Evolutionary conservation across 2,888 invertebrate species (phyloP), one percentile per base, ranked within the genome.

Genomic region (Dugesia japonica): DNA sequence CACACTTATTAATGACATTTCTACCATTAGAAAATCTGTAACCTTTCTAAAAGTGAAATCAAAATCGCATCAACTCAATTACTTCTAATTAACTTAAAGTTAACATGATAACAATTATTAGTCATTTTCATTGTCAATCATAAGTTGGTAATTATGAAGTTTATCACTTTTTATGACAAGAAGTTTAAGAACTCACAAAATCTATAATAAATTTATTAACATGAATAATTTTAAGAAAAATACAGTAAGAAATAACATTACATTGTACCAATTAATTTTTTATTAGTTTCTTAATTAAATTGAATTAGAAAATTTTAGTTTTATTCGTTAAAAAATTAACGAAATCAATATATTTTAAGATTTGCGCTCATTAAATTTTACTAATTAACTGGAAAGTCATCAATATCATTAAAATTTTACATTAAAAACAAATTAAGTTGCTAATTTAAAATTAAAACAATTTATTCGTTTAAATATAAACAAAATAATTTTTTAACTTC

Each of bases 1-100:
- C 56, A 56, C 56, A 56, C 56, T 56, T 56, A 56, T 56, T 56
- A 56, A 23, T 56, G 56, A 56, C 56, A 56, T 56, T 56, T 56
- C 56, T 56, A 56, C 56, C 4, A 23, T 56, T 56, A 56, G 56
- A n/a, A 56, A 56, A 56, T 56, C 56, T 20, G 56, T 56, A 56
- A 56, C 56, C 56, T 20, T 56, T 56, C 17, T 4, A 4, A 56
- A 56, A 56, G n/a, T n/a, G 23, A 56, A 56, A 56, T 56, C 56
- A n/a, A 56, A 56, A 56, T 56, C 17, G 23, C 56, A 56, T n/a
- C 56, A 56, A 56, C 56, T 56, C 56, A 56, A 56, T 56, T 56
- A 56, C 56, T 23, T 56, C 23, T 56, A 56, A 56, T 56, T 56
- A 56, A 56, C 56, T 56, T 56, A 4, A 13, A 56, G 17, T n/a